These are phyloP conservation scores for Phrynocephalus versicolor DNA, from an alignment of 2,113 vertebrate species.

Conservation along the genomic window DNA sequence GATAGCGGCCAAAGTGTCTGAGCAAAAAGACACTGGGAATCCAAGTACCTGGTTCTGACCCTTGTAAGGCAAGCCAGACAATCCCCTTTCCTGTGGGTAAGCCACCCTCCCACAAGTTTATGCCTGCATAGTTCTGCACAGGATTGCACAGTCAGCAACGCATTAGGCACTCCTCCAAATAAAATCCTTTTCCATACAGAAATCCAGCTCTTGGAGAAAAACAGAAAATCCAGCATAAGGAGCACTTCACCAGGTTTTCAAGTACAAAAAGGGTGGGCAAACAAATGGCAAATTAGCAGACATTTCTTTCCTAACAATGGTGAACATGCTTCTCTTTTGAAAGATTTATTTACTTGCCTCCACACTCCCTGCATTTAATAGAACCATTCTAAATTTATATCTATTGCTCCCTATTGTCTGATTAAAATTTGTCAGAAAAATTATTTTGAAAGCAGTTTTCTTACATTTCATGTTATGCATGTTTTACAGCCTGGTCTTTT, in stretches of 20 bases:
- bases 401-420: not conserved
- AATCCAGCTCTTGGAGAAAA: not conserved
- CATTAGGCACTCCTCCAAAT: no score
- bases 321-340: not conserved
- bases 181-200: not conserved
- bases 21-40: not conserved
- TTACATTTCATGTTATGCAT: not conserved
- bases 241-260: not conserved
- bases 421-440: conserved; percentile 29
- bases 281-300: not conserved
- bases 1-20: no score
- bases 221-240: not conserved
- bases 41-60: not conserved
- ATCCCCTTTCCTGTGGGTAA: not conserved
- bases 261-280: not conserved
- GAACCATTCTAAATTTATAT: not conserved
- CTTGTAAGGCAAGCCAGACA: no score
- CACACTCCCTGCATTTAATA: not conserved
- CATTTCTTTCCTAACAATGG: not conserved
- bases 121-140: no score
- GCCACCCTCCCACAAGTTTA: no score
- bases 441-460: fast-evolving
- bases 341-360: conserved; percentile 6
- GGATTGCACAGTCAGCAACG: no score
- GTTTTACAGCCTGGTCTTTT: not conserved